Evolutionary conservation across 2,113 vertebrate genomes (phyloP).

Genomic region (Tachysurus vachellii): DNA sequence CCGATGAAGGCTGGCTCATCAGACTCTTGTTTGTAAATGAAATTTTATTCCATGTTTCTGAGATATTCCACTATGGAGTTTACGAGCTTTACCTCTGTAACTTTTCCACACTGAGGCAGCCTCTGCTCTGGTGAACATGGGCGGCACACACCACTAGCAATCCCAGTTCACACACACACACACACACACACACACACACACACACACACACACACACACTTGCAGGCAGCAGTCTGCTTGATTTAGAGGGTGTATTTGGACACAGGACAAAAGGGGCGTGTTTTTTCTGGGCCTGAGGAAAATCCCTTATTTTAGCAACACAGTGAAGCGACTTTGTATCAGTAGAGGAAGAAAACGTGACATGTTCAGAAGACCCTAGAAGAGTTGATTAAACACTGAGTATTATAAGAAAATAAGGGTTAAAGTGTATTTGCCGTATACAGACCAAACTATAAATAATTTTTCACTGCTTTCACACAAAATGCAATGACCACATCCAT

Average conservation of each 20-base stretch:
- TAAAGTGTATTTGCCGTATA: too few species aligned
- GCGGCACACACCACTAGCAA: slow-evolving; percentile 12
- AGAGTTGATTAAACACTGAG: too few species aligned
- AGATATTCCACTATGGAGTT: slow-evolving; percentile 8
- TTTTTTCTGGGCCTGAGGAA: slow-evolving; percentile 23
- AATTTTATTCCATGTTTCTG: slow-evolving; percentile 22
- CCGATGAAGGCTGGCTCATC: background rate
- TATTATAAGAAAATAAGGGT: background rate
- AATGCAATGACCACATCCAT: too few species aligned
- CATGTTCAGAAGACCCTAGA: background rate
- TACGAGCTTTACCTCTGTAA: background rate
- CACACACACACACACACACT: slow-evolving; percentile 27
- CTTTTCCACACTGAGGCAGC: slow-evolving; percentile 1
- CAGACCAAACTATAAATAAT: too few species aligned
- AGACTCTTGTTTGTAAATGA: background rate
- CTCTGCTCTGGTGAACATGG: slow-evolving; percentile 23
- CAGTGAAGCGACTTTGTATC: slow-evolving; percentile 18
- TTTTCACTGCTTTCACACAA: too few species aligned
- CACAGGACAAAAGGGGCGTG: slow-evolving; percentile 27
- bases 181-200: slow-evolving; percentile 12
- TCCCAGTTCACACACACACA: background rate
- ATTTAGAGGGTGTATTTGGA: slow-evolving; percentile 31
- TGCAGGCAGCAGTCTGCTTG: slow-evolving; percentile 8
- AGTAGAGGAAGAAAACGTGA: background rate
- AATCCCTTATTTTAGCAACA: slow-evolving; percentile 38